Conservation (phyloP, 1,140 invertebrate genomes). For the Agrilus planipennis region DNA sequence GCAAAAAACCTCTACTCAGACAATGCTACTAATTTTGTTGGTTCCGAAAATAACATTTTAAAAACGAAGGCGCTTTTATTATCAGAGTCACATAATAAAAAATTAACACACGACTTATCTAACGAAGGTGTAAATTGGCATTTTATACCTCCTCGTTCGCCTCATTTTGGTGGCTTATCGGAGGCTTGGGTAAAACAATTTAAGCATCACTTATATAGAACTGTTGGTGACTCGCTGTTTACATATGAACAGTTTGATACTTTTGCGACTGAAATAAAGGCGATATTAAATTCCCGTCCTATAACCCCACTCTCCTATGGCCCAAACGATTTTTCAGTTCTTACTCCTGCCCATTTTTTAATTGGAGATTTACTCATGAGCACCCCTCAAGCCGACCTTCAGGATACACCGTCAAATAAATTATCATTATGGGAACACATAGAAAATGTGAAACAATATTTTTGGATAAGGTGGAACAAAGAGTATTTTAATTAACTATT, state of each 20-base stretch:
- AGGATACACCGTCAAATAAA: background rate
- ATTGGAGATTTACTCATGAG: slow-evolving; percentile 6
- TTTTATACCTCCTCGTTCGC: slow-evolving; percentile 9
- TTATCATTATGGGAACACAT: background rate
- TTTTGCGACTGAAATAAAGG: slow-evolving; percentile 19
- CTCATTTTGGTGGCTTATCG: slow-evolving; percentile 25
- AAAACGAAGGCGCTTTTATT: background rate
- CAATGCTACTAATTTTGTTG: slow-evolving; percentile 1
- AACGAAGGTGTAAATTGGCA: slow-evolving; percentile 1
- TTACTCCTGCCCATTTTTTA: slow-evolving; percentile 8
- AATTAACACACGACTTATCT: slow-evolving; percentile 5
- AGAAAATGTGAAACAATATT: background rate
- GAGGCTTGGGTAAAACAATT: slow-evolving; percentile 23
- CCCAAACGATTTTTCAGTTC: slow-evolving; percentile 5
- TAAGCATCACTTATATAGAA: slow-evolving; percentile 17
- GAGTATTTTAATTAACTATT: background rate
- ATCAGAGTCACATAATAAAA: too few species aligned
- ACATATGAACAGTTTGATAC: slow-evolving; percentile 23
- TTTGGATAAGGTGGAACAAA: background rate
- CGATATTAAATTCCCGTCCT: slow-evolving; percentile 25
- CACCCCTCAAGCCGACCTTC: background rate
- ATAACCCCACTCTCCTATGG: slow-evolving; percentile 13
- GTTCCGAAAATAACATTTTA: background rate
- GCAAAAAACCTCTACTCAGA: background rate
- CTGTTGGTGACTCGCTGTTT: slow-evolving; percentile 14